Conservation (phyloP, 1,140 invertebrate genomes). For the Antheraea mylitta region DNA sequence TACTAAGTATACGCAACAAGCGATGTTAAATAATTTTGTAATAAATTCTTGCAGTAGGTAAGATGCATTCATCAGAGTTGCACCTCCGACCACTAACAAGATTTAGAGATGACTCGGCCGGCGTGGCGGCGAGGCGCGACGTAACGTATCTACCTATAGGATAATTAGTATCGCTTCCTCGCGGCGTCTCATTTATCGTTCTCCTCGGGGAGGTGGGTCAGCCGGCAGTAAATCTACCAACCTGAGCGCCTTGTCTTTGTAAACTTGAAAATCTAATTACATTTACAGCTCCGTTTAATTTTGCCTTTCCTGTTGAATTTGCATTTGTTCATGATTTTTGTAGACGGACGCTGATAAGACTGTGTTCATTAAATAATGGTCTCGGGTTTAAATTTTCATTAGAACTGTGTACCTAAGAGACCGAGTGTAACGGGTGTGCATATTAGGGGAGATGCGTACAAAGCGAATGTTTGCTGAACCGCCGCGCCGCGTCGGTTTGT, state of each 20-base stretch:
- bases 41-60: conserved; percentile 13
- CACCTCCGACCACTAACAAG: conserved; percentile 56
- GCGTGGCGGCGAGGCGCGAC: conserved; percentile 20
- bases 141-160: conserved; percentile 64
- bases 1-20: not conserved
- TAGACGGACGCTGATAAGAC: conserved; percentile 46
- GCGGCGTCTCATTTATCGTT: conserved; percentile 72
- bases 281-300: conserved; percentile 71
- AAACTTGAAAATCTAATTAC: conserved; percentile 77
- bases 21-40: not conserved
- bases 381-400: conserved; percentile 20
- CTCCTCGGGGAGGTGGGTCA: conserved; percentile 68
- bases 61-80: conserved; percentile 51
- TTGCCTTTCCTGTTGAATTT: conserved; percentile 63
- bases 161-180: conserved; percentile 76
- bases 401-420: not conserved
- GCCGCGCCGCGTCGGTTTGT: conserved; percentile 36
- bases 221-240: conserved; percentile 71
- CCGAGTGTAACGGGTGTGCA: conserved; percentile 20
- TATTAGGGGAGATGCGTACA: conserved; percentile 40
- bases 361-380: conserved; percentile 33
- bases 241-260: conserved; percentile 71
- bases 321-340: conserved; percentile 67
- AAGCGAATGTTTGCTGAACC: conserved; percentile 49
- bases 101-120: conserved; percentile 57